Conservation (phyloP, 2,113 vertebrate genomes). For the Tachycineta bicolor region DNA sequence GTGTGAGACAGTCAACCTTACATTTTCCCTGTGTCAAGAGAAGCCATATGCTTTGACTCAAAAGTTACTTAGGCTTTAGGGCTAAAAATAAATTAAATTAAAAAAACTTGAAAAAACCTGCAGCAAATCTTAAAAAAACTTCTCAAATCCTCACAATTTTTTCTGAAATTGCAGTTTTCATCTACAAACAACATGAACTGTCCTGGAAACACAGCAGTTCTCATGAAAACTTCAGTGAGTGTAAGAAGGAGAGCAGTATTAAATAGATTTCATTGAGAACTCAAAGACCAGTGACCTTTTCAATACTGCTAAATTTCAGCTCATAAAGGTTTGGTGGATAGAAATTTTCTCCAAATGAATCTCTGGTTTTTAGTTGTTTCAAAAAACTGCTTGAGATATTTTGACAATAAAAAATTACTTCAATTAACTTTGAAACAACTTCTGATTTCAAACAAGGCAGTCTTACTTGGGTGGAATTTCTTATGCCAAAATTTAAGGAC, state of each 20-base stretch:
- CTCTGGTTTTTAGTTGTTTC: neutral
- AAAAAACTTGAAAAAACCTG: neutral
- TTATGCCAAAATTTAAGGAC: neutral
- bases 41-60: neutral
- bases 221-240: neutral
- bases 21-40: neutral
- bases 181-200: neutral
- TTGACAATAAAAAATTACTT: neutral
- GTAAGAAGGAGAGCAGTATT: neutral
- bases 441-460: neutral
- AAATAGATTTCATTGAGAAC: neutral
- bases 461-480: rapidly evolving
- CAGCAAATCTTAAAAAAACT: neutral
- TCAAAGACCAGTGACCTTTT: neutral
- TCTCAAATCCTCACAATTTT: neutral
- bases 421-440: neutral
- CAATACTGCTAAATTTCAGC: neutral
- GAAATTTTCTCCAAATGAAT: neutral
- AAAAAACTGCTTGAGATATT: neutral
- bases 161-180: neutral
- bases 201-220: neutral
- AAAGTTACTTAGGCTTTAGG: neutral
- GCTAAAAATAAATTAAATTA: neutral
- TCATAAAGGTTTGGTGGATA: neutral
- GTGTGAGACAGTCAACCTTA: neutral